Conservation (phyloP, 2,113 vertebrate species). For the Dermatemys mawii region DNA sequence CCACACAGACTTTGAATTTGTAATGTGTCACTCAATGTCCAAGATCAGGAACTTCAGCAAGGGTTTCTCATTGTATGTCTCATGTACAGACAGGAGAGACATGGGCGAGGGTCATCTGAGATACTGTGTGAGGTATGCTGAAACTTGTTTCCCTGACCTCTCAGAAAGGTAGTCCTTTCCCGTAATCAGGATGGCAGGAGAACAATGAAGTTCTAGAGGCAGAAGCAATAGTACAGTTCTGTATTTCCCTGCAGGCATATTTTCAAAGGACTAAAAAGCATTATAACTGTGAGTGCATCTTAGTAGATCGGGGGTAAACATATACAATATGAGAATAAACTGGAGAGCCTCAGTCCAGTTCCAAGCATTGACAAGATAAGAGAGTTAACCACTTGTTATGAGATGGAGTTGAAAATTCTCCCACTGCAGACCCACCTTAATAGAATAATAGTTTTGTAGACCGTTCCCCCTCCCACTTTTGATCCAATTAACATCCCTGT, state of each 20-base stretch:
- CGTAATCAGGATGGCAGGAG: neutral
- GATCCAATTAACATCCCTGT: neutral
- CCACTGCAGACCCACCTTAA: neutral
- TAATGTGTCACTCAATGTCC: neutral
- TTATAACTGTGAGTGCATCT: neutral
- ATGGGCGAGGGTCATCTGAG: neutral
- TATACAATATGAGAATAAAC: neutral
- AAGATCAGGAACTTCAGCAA: neutral
- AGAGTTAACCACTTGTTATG: neutral
- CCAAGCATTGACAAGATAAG: neutral
- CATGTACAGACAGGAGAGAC: neutral
- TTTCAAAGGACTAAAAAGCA: neutral
- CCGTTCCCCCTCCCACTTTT: neutral
- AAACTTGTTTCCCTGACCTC: neutral
- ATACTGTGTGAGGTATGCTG: neutral
- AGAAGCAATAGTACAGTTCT: neutral
- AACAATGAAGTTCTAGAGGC: neutral
- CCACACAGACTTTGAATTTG: neutral
- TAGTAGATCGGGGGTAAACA: neutral
- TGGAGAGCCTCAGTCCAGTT: neutral
- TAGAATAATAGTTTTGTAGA: neutral
- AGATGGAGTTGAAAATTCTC: neutral
- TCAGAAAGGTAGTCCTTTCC: neutral
- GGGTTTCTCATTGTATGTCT: rapidly evolving
- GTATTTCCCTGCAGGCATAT: neutral